Conservation (phyloP, 2,888 invertebrate genomes). For the Seira sanloemensis region DNA sequence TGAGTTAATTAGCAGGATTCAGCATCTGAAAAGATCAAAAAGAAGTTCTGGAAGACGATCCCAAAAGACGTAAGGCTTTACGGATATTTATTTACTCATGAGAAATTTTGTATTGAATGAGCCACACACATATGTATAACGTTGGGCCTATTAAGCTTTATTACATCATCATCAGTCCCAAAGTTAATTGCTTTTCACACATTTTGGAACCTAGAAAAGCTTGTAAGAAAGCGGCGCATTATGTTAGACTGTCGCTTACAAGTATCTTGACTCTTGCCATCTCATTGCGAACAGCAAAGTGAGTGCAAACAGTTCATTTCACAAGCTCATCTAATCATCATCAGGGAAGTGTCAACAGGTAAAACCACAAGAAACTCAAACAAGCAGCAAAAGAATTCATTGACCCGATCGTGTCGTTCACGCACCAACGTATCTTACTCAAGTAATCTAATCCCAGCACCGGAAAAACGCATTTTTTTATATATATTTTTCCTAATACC, state of each 20-base stretch:
- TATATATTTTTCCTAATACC: too few relatives aligned
- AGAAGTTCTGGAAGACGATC: too few relatives aligned
- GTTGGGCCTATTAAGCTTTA: too few relatives aligned
- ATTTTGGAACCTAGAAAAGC: slow-evolving; percentile 34
- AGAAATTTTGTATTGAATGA: too few relatives aligned
- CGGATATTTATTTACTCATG: too few relatives aligned
- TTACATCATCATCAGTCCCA: background rate
- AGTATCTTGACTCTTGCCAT: background rate
- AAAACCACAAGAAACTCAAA: slow-evolving; percentile 40
- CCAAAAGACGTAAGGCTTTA: too few relatives aligned
- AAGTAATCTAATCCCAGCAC: too few relatives aligned
- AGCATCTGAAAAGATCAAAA: too few relatives aligned
- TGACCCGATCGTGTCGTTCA: background rate
- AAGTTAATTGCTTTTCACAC: slow-evolving; percentile 45
- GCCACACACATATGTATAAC: too few relatives aligned
- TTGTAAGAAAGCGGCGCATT: background rate
- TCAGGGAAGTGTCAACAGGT: slow-evolving; percentile 58
- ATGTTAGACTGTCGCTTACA: too few relatives aligned
- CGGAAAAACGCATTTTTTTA: too few relatives aligned
- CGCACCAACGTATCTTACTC: background rate
- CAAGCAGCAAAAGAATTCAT: slow-evolving; percentile 27
- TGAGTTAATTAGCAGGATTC: slow-evolving; percentile 55
- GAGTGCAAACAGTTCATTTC: background rate
- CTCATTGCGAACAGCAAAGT: background rate
- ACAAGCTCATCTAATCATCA: background rate